Base-by-base conservation (phyloP, 2,888 invertebrate genomes). In the Rosalia funebris region DNA sequence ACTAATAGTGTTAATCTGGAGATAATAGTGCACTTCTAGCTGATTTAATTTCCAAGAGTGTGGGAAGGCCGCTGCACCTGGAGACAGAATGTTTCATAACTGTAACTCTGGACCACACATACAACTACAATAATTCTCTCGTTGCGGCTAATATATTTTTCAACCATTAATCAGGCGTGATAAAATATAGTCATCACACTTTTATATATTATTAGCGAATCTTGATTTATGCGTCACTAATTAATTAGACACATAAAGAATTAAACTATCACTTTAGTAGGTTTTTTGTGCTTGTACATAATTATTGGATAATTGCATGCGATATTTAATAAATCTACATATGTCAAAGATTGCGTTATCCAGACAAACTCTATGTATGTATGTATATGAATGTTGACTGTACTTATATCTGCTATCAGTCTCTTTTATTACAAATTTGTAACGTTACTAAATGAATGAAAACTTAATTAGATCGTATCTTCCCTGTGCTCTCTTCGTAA, bases 141-240 rank as follows among this genome's bases (percentile, higher is more conserved):
- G 34, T 39, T 39, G 39, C 39, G 39, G 39, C 37, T 25, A 50
- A 20, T 44, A 12, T 50, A 20, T 54, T 55, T 55, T 41, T 44
- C 20, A 37, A 9, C 16, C 48, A 48, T 60, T 60, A 55, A 60
- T 60, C 55, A 60, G 39, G n/a, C 44, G 34, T 32, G 42, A 46
- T 44, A 37, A 50, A 60, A 55, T 60, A 42, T 17, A 60, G 55
- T 60, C 54, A 60, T 55, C 60, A 44, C 55, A 45, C 41, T 55
- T 58, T 54, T 37, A 41, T 47, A 36, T 47, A 47, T 55, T 50
- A 54, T 55, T 41, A 48, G 41, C 39, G 16, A 60, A 55, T 48
- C 44, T 37, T 60, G 60, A 60, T 60, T 60, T 55, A 60, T 55
- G 44, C 37, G 16, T 16, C 17, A 25, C 32, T 60, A 60, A 60